Conservation (phyloP, 1,140 invertebrate species). For the Globodera rostochiensis region DNA sequence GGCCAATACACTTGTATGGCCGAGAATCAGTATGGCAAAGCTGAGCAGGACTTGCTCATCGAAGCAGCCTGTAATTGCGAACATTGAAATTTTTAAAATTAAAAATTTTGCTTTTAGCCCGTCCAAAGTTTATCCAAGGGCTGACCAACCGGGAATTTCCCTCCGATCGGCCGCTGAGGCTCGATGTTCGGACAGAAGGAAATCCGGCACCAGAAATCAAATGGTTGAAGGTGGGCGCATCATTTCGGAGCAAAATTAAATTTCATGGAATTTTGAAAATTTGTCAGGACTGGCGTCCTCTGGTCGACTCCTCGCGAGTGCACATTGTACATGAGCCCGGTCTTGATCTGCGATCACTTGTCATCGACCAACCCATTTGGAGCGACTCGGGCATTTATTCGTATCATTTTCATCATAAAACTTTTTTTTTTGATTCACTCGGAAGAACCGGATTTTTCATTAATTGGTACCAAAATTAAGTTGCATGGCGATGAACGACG, state of each 20-base stretch:
- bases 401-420: neutral
- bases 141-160: slow-evolving; percentile 77
- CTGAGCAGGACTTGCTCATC: slow-evolving; percentile 62
- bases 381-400: slow-evolving; percentile 92
- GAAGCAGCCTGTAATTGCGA: slow-evolving; percentile 60
- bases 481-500: slow-evolving; percentile 85
- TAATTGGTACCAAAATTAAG: neutral
- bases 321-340: slow-evolving; percentile 83
- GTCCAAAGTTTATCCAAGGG: slow-evolving; percentile 83
- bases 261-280: slow-evolving; percentile 19
- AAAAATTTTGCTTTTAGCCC: slow-evolving; percentile 70
- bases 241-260: slow-evolving; percentile 11
- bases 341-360: slow-evolving; percentile 79
- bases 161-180: slow-evolving; percentile 73
- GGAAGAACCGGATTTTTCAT: neutral
- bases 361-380: slow-evolving; percentile 81
- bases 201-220: slow-evolving; percentile 90
- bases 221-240: slow-evolving; percentile 78
- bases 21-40: slow-evolving; percentile 63
- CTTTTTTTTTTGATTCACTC: neutral
- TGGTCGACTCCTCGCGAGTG: slow-evolving; percentile 78
- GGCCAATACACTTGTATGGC: slow-evolving; percentile 64
- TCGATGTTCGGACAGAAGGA: slow-evolving; percentile 84
- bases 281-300: slow-evolving; percentile 80
- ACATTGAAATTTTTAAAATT: neutral